Conservation (phyloP, 2,113 vertebrate species). For the Probosciger aterrimus region DNA sequence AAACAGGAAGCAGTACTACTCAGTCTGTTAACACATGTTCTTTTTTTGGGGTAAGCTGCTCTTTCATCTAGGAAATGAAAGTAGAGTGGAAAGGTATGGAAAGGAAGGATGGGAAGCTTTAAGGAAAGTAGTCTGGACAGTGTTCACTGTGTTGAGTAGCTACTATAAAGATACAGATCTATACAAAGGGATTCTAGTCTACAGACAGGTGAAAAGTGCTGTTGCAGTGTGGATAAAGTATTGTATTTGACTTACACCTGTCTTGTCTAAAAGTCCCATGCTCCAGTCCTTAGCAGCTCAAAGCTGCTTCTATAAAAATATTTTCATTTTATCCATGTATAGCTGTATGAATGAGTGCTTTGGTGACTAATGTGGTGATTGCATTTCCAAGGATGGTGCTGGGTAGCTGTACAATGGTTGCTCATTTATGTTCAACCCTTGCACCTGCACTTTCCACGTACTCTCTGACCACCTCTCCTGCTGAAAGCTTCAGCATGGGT, state of each 20-base stretch:
- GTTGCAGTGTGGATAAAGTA: accelerated
- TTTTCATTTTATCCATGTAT: background rate
- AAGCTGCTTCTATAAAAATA: background rate
- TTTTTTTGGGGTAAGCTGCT: background rate
- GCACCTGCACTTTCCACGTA: accelerated
- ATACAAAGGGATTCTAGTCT: accelerated
- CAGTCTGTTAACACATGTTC: accelerated
- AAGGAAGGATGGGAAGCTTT: background rate
- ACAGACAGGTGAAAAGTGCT: background rate
- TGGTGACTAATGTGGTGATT: accelerated
- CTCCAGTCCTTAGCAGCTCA: background rate
- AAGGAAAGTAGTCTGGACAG: background rate
- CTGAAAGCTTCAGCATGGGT: accelerated
- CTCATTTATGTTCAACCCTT: background rate
- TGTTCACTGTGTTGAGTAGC: accelerated
- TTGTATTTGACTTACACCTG: accelerated
- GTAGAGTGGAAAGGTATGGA: background rate
- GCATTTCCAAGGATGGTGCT: background rate
- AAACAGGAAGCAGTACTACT: accelerated
- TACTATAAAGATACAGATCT: accelerated
- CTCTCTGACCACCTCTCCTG: background rate
- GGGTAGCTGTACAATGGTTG: background rate
- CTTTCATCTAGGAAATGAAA: background rate
- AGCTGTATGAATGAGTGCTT: accelerated
- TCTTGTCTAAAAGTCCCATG: accelerated